A percentile compares a stretch with the other conserved stretches of the same genome.
Conservation (phyloP, 2,113 vertebrate genomes). For the Lipophrys pholis region DNA sequence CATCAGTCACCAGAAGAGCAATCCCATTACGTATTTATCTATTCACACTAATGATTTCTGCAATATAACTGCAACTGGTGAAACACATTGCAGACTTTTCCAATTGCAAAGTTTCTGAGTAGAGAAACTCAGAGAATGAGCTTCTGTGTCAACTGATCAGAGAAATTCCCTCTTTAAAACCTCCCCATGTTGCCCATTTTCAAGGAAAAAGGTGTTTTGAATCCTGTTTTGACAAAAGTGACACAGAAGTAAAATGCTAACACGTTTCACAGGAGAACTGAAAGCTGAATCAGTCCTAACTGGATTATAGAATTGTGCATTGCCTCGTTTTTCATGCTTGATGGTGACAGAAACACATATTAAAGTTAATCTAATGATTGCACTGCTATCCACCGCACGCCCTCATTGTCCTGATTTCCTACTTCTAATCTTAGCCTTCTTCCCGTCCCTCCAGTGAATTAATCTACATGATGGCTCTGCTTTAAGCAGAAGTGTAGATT, state of each 20-base stretch:
- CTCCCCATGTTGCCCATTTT: background rate
- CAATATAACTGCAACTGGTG: background rate
- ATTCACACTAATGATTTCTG: background rate
- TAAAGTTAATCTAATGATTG: conserved; percentile 44
- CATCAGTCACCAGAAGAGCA: conserved; percentile 25
- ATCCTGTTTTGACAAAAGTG: background rate
- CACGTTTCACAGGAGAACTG: background rate
- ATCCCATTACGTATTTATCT: conserved; percentile 13
- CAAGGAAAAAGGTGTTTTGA: conserved; percentile 8
- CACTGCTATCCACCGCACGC: conserved; percentile 16
- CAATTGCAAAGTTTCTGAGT: background rate
- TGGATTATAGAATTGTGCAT: background rate
- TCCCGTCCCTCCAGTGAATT: conserved; percentile 70
- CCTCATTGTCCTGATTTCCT: conserved; percentile 71
- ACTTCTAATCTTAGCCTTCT: conserved; percentile 74
- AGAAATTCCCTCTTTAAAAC: conserved; percentile 5
- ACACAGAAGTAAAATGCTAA: too few species aligned
- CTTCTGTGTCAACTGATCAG: conserved; percentile 2
- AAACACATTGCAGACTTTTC: background rate
- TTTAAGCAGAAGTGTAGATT: conserved; percentile 77
- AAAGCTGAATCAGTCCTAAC: background rate
- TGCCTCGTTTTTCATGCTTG: background rate
- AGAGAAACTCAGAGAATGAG: background rate
- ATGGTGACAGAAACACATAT: background rate
- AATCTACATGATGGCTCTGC: conserved; percentile 69